phyloP scores from a whole-genome alignment of 2,113 vertebrate genomes.

The Lepus timidus region DNA sequence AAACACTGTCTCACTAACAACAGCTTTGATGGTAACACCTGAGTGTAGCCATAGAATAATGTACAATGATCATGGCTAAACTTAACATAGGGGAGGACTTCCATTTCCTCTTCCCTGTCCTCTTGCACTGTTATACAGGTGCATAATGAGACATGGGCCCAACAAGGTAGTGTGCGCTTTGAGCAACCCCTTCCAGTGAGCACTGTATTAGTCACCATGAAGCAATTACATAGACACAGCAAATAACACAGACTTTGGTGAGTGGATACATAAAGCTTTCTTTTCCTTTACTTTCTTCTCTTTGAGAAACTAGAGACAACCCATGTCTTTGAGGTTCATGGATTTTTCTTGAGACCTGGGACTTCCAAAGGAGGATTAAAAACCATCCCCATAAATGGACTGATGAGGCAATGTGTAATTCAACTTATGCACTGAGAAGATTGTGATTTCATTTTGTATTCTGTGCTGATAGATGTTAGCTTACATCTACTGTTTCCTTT shows the following conservation, averaged over 20 bases:
- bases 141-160: not conserved
- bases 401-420: not conserved
- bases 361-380: not conserved
- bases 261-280: not conserved
- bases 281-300: not conserved
- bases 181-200: not conserved
- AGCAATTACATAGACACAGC: not conserved
- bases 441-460: not conserved
- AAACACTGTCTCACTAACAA: not conserved
- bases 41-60: not conserved
- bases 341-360: not conserved
- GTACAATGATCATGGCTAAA: not conserved
- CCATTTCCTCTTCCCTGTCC: accelerated
- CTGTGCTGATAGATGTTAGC: not conserved
- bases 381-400: not conserved
- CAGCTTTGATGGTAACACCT: not conserved
- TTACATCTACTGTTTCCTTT: not conserved
- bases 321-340: not conserved
- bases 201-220: not conserved
- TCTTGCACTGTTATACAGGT: no score
- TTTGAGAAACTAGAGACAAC: not conserved
- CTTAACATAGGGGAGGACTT: not conserved
- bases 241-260: not conserved
- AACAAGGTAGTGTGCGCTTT: not conserved
- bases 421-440: not conserved